A percentile compares a stretch with the other conserved stretches of the same genome.
phyloP scores from a whole-genome alignment of 2,888 invertebrate genomes.

The Aplocera efformata region DNA sequence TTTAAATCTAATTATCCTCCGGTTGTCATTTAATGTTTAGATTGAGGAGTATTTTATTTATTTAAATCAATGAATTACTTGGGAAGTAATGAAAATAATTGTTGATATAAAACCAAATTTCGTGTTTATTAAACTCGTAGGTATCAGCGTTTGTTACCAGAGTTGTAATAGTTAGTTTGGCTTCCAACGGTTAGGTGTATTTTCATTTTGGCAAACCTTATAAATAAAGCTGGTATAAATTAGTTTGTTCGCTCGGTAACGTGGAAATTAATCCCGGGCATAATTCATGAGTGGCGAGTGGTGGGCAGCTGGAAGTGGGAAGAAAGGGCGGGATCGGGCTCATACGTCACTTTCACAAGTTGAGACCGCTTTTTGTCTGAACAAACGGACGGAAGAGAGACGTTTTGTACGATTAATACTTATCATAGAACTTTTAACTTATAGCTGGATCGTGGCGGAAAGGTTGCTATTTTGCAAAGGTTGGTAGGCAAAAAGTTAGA shows the following conservation, averaged over 20 bases:
- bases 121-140: too few species aligned
- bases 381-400: slow-evolving; percentile 17
- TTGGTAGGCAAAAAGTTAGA: too few species aligned
- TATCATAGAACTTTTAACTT: slow-evolving; percentile 8
- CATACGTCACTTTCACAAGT: slow-evolving; percentile 46
- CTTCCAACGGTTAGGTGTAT: slow-evolving; percentile 4
- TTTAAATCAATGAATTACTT: too few species aligned
- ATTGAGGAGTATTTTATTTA: slow-evolving; percentile 2
- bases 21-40: background rate
- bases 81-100: too few species aligned
- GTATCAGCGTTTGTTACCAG: too few species aligned
- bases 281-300: slow-evolving; percentile 39
- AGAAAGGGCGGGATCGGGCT: slow-evolving; percentile 27
- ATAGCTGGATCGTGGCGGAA: background rate
- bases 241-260: slow-evolving; percentile 33
- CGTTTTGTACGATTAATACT: slow-evolving; percentile 12
- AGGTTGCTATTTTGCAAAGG: too few species aligned
- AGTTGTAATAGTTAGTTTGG: too few species aligned
- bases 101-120: too few species aligned
- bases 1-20: slow-evolving; percentile 13
- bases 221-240: slow-evolving; percentile 25
- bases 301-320: slow-evolving; percentile 5
- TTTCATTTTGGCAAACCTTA: slow-evolving; percentile 29
- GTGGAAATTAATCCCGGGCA: slow-evolving; percentile 44
- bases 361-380: slow-evolving; percentile 29